phyloP scores from a whole-genome alignment of 1,140 invertebrate species.

The Maniola jurtina region DNA sequence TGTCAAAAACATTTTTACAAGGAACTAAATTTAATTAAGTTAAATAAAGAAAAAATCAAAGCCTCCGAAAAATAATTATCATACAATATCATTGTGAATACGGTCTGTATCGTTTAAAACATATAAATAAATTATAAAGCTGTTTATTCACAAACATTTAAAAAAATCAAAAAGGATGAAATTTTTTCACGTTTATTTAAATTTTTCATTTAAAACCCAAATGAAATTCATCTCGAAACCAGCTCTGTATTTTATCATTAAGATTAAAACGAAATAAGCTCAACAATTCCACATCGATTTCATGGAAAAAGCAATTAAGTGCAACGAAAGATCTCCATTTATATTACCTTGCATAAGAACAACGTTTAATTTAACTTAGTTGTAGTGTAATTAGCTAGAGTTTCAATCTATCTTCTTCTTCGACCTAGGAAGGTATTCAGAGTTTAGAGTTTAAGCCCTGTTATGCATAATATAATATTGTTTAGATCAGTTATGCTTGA shows the following conservation, averaged over 20 bases:
- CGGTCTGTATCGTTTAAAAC: too few species aligned
- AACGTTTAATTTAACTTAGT: slow-evolving; percentile 12
- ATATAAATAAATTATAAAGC: too few species aligned
- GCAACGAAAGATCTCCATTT: slow-evolving; percentile 10
- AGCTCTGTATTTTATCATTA: slow-evolving; percentile 5
- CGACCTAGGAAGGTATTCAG: not conserved
- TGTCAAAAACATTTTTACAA: too few species aligned
- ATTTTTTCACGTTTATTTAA: not conserved
- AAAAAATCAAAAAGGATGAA: not conserved
- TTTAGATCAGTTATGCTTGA: too few species aligned
- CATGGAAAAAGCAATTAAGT: slow-evolving; percentile 12
- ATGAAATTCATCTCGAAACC: not conserved
- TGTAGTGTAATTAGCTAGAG: slow-evolving; percentile 6
- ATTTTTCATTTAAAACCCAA: slow-evolving; percentile 10
- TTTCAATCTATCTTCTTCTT: slow-evolving; percentile 4
- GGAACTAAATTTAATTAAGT: too few species aligned
- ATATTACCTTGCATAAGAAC: slow-evolving; percentile 13
- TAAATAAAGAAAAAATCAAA: too few species aligned
- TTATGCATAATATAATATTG: not conserved
- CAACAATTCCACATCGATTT: slow-evolving; percentile 9
- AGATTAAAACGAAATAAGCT: slow-evolving; percentile 12
- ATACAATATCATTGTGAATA: too few species aligned
- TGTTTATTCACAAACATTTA: too few species aligned
- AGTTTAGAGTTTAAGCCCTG: not conserved
- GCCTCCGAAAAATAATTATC: too few species aligned